Evolutionary conservation across 1,140 invertebrate species (phyloP), one percentile per base, ranked within the genome.

Genomic region (Bacillus rossius): DNA sequence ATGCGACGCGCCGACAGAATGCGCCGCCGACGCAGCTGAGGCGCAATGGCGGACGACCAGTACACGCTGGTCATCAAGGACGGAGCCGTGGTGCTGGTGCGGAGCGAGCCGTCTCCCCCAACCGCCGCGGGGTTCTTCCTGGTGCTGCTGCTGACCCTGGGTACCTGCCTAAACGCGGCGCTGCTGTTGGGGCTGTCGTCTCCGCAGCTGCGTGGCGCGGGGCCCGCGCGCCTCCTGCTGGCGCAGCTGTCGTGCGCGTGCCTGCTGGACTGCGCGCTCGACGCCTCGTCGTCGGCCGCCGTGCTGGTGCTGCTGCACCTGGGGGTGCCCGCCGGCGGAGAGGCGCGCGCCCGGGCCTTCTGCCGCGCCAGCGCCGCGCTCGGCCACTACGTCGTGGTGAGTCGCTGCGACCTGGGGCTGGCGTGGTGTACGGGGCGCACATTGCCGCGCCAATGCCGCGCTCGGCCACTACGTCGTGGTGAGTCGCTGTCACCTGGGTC

Each of bases 401-500:
- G 29, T 34, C 29, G 29, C 29, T n/a, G n/a, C n/a, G n/a, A n/a
- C n/a, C n/a, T n/a, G n/a, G n/a, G n/a, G n/a, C n/a, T n/a, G n/a
- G n/a, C n/a, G n/a, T n/a, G n/a, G n/a, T n/a, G n/a, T n/a, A n/a
- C n/a, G n/a, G n/a, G n/a, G n/a, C n/a, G n/a, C n/a, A n/a, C n/a
- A n/a, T n/a, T 57, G 55, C 22, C 55, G 55, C n/a, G 17, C 38
- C 3, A 50, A 57, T 45, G 55, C 55, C 43, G 23, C n/a, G 43
- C 17, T 25, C 43, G 10, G 25, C 16, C 55, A 47, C n/a, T 50
- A 25, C 25, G 49, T 47, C 5, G 38, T 17, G 19, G 26, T 29
- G 43, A 34, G 29, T 34, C 29, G 29, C 29, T n/a, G n/a, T n/a
- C n/a, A n/a, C n/a, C n/a, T n/a, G n/a, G n/a, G n/a, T n/a, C n/a